Conservation (phyloP, 1,140 invertebrate species). For the Orius laevigatus region DNA sequence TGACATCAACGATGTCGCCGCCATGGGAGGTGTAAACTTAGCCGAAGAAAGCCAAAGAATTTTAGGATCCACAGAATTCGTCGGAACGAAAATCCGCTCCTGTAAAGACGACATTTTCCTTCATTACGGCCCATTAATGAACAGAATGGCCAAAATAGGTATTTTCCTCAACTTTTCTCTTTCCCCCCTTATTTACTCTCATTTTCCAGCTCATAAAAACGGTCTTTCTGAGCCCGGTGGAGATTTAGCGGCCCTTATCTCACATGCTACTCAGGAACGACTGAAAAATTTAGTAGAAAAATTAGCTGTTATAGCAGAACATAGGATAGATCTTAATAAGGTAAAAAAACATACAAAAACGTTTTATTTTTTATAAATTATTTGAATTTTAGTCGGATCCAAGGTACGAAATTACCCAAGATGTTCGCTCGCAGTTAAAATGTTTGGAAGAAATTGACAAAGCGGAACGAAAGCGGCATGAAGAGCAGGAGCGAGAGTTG, state of each 20-base stretch:
- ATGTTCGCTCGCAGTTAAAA: constrained; percentile 84
- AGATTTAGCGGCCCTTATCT: constrained; percentile 80
- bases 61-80: constrained; percentile 83
- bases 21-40: constrained; percentile 98
- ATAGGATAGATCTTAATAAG: constrained; percentile 80
- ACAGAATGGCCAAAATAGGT: constrained; percentile 61
- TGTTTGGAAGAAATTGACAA: constrained; percentile 91
- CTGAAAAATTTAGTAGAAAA: constrained; percentile 86
- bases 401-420: constrained; percentile 76
- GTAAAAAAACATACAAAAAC: constrained; percentile 29
- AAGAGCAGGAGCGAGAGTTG: constrained; percentile 87
- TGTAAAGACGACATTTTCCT: constrained; percentile 91
- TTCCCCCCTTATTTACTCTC: not conserved
- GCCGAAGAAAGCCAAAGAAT: constrained; percentile 92
- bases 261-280: constrained; percentile 88
- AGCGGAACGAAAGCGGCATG: constrained; percentile 81
- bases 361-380: not conserved
- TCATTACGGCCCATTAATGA: constrained; percentile 55
- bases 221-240: constrained; percentile 72
- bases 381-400: constrained; percentile 49
- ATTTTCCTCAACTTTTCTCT: constrained; percentile 12
- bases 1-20: constrained; percentile 96
- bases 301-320: constrained; percentile 83
- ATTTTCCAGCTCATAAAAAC: constrained; percentile 44
- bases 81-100: constrained; percentile 56